Evolutionary conservation across 2,113 vertebrate genomes (phyloP), one percentile per base, ranked within the genome.

Genomic region (Neoarius graeffei): DNA sequence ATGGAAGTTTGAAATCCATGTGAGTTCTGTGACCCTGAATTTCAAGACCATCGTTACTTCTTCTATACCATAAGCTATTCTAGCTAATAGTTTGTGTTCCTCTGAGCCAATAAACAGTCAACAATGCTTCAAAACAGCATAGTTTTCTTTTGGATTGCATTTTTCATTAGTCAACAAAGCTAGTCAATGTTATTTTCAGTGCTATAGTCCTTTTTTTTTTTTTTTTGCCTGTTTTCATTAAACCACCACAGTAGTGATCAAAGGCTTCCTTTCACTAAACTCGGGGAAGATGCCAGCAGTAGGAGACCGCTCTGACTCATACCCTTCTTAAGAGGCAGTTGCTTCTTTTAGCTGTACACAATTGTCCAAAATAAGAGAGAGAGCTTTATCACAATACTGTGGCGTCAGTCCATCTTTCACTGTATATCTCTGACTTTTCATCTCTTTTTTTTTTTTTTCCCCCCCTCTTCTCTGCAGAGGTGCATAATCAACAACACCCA

Each of bases 1-100:
- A 92, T 99, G 98, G 98, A 99, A 99, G 95, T 99, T 99, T 96
- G 98, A 99, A 92, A 99, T 99, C 94, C 98, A 99, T 94, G 98
- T 99, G 93, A 98, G 98, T 97, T 89, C 89, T 89, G 17, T 20
- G 19, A 84, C 35, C 76, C 15, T 80, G 54, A 10, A 42, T 69
- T 60, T 69, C 11, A 57, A 60, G 62, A 59, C 57, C 15, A 25
- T 77, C 69, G 13, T 83, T 66, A 83, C 23, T 30, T 27, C 54
- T 4, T n/a, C 7, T n/a, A 69, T 20, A 19, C n/a, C 62, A 35
- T n/a, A 62, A 30, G 20, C 56, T 76, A 1, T 5, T 8, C 11
- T 30, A 69, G n/a, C 48, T n/a, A 25, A 81, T 19, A 23, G n/a
- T 57, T 57, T 81, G n/a, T 80, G 64, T 67, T 85, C 57, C 9